Evolutionary conservation across 2,797 vertebrate genomes (phyloP).

Genomic region (Natrix natrix): DNA sequence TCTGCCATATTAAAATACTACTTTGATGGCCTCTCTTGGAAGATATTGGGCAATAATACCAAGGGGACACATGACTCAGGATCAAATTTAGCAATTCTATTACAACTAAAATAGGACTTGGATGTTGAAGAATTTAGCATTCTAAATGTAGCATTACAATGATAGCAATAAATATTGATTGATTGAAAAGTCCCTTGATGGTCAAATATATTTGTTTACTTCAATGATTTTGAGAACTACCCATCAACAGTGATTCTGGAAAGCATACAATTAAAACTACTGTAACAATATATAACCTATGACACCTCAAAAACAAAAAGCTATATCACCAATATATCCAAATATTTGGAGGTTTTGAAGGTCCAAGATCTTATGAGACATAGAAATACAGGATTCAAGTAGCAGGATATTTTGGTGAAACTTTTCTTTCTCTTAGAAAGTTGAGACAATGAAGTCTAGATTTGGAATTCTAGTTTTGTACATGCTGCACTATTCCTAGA

Average conservation of each 20-base stretch:
- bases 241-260: not conserved
- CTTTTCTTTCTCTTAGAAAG: not conserved
- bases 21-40: not conserved
- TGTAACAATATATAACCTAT: not conserved
- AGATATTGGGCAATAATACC: not conserved
- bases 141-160: conserved; percentile 11
- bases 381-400: not conserved
- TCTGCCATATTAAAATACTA: not conserved
- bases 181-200: not conserved
- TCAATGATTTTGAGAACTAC: not conserved
- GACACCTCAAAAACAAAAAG: not conserved
- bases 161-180: conserved; percentile 34
- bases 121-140: not conserved
- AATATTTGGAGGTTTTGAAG: not conserved
- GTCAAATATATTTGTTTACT: not conserved
- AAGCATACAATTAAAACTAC: not conserved
- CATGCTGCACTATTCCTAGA: not conserved
- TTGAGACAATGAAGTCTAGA: not conserved
- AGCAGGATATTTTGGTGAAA: not conserved
- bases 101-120: conserved; percentile 7
- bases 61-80: not conserved
- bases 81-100: not conserved
- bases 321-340: not conserved
- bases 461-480: not conserved
- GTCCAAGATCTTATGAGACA: conserved; percentile 4